Evolutionary conservation across 1,140 invertebrate species (phyloP).

Genomic region (Pseudomyrmex pallidus): DNA sequence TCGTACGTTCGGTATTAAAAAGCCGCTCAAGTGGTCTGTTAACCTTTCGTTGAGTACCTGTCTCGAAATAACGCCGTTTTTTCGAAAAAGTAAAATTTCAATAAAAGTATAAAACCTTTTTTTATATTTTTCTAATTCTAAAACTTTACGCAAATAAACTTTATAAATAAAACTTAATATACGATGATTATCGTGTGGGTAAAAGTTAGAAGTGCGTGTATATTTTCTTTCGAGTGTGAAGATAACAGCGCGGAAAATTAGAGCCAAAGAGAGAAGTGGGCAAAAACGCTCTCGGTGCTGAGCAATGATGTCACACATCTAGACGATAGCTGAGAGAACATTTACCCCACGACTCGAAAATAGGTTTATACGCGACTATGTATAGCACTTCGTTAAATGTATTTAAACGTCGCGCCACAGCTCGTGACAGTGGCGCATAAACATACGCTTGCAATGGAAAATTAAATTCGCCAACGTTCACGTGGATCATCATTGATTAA

Average conservation of each 20-base stretch:
- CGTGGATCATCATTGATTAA: slow-evolving; percentile 32
- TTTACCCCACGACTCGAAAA: slow-evolving; percentile 75
- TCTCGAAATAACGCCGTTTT: too few species aligned
- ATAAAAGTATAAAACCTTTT: background rate
- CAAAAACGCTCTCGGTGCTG: slow-evolving; percentile 57
- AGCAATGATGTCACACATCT: slow-evolving; percentile 72
- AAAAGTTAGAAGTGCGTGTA: background rate
- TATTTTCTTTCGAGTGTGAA: background rate
- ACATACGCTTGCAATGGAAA: background rate
- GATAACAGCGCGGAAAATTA: slow-evolving; percentile 19
- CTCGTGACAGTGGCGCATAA: slow-evolving; percentile 42
- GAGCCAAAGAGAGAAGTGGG: slow-evolving; percentile 41
- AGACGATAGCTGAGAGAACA: slow-evolving; percentile 73
- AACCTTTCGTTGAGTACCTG: too few species aligned
- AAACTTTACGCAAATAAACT: background rate
- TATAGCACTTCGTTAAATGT: slow-evolving; percentile 71
- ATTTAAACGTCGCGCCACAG: slow-evolving; percentile 62
- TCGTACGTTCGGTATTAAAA: background rate
- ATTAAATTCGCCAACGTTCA: slow-evolving; percentile 24
- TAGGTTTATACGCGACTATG: slow-evolving; percentile 69
- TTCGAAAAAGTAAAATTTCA: background rate
- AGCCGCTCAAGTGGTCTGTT: too few species aligned
- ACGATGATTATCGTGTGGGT: background rate
- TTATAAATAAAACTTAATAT: background rate
- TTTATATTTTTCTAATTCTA: too few species aligned